Base-by-base conservation (phyloP, 2,888 invertebrate species). In the Lordiphosa andalusiaca region DNA sequence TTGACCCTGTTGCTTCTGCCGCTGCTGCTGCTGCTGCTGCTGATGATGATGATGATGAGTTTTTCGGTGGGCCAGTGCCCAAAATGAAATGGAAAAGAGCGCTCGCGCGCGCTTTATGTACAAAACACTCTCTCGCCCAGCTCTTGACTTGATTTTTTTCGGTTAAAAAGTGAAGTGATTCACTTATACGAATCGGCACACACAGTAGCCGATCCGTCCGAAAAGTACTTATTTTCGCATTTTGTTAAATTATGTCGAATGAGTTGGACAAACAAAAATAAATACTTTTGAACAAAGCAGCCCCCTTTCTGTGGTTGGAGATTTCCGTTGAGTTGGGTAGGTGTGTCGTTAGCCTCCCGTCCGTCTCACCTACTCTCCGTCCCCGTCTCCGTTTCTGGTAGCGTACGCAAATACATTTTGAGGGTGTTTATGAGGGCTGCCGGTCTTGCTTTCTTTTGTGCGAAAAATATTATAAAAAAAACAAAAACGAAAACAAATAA, bases 11-110 rank as follows among this genome's bases (percentile, higher is more conserved):
- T 57, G 30, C 30, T 30, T 9, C 30, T 30, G 30, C 30, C 4
- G 30, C 9, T 9, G 30, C 30, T 10, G 30, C 9, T 9, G 30
- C 30, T 3, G 9, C 30, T 30, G 30, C 30, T 3, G 9, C 30
- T 30, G 30, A 30, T 9, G 30, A 30, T 30, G 30, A 30, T 30
- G 30, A 30, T 30, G 30, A 49, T 40, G 42, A 58, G 25, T 50
- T 47, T 62, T 47, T 62, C 53, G 64, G 63, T 73, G 67, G 72
- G 66, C 66, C 73, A 68, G 73, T 73, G 71, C 64, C 80, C 63
- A 80, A 74, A 80, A 80, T 82, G 78, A 80, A 80, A 83, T 80
- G 83, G 83, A 80, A 82, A 83, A 78, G 80, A 83, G 73, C 73
- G 67, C 54, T 50, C 50, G 65, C 58, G 59, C 59, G 50, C 21